Conservation (phyloP, 2,888 invertebrate species). For the Melikaiella ostensackeni region DNA sequence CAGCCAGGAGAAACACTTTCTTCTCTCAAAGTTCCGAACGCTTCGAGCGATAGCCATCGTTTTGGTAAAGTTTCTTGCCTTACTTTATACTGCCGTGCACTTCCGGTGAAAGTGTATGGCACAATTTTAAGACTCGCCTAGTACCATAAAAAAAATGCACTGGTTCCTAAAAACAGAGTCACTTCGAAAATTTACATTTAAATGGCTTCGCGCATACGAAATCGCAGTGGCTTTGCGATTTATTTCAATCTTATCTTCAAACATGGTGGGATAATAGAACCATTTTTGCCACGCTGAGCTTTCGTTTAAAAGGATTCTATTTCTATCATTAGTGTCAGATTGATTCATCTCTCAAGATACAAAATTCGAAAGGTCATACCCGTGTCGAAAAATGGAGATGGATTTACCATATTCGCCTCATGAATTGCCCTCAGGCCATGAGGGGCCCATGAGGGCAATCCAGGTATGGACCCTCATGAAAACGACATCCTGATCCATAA, state of each 20-base stretch:
- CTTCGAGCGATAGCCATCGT: conserved; percentile 25
- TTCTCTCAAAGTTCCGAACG: conserved; percentile 48
- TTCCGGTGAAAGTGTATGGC: conserved; percentile 33
- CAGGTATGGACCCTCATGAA: too few species aligned
- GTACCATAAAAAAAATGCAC: conserved; percentile 29
- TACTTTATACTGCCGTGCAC: conserved; percentile 31
- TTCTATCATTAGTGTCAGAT: neutral
- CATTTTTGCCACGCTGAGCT: neutral
- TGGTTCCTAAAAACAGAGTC: conserved; percentile 14
- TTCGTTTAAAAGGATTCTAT: neutral
- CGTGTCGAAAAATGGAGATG: too few species aligned
- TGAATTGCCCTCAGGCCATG: too few species aligned
- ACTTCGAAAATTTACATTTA: conserved; percentile 28
- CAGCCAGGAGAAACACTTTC: conserved; percentile 55
- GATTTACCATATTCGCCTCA: too few species aligned
- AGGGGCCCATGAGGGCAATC: too few species aligned
- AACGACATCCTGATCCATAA: too few species aligned
- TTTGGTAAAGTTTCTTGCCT: conserved; percentile 33
- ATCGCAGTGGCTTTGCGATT: conserved; percentile 13
- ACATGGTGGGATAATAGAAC: conserved; percentile 25
- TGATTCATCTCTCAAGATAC: neutral
- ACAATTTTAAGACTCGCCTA: conserved; percentile 24
- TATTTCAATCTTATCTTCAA: conserved; percentile 17
- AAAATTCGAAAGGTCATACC: neutral
- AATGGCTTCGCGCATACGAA: conserved; percentile 25